Base-by-base conservation (phyloP, 2,113 vertebrate genomes). In the Phycodurus eques region DNA sequence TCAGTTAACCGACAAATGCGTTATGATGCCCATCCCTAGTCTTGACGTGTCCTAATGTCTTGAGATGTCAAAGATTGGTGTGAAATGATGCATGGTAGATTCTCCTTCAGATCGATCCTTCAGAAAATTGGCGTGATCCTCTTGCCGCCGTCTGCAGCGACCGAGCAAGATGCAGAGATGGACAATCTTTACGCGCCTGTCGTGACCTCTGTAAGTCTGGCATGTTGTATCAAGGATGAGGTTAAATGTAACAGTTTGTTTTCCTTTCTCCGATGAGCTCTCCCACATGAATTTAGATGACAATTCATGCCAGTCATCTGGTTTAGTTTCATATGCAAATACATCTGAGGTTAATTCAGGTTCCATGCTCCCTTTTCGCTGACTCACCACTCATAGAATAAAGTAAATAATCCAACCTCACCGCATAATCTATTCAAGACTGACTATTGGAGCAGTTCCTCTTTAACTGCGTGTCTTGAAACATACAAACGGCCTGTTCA, bases 161-260 rank as follows among this genome's bases (percentile, higher is more conserved):
- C 81, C 8, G 90, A 93, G 71, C 46, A 85, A 72, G 92, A 90
- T 8, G 80, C 89, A 19, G 90, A 91, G 76, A 70, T 12, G 43
- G 86, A 92, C 80, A 10, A 61, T 63, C 59, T 91, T 19, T 88
- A 88, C 82, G 76, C 82, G 10, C 76, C 90, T 46, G 44, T 91
- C 82, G 88, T 91, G 90, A 89, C 83, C 42, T 85, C 91, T 15
- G 92, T 93, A 82, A 91, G 92, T 91, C 70, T 61, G 10, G 31
- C 20, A 0, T 33, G 5, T 70, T 72, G 3, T 42, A 17, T 65
- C 20, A 13, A 27, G n/a, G 54, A 15, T n/a, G 43, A 56, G 15
- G 51, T 46, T 9, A 3, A 14, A 56, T 70, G 8, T 61, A 39
- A n/a, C 13, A 33, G 43, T 49, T 63, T 43, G 63, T 27, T 70